Conservation (phyloP, 2,113 vertebrate genomes). For the Mustelus asterias region DNA sequence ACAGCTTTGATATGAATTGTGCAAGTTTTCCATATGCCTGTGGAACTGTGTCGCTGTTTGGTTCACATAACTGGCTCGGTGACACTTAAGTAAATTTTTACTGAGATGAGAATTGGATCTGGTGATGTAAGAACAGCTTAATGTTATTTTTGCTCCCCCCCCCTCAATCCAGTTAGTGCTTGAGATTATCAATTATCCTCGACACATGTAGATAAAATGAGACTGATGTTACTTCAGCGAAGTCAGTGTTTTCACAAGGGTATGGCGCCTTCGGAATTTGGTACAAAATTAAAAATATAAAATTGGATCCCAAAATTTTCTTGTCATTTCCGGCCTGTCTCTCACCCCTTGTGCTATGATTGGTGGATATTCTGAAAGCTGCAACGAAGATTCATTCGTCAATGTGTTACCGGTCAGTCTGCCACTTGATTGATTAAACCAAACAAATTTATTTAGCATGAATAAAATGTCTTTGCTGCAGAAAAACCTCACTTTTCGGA, state of each 20-base stretch:
- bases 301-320: background rate
- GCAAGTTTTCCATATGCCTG: background rate
- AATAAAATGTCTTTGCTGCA: background rate
- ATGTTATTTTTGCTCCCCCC: background rate
- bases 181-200: background rate
- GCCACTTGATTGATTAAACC: background rate
- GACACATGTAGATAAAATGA: background rate
- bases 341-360: background rate
- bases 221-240: background rate
- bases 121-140: background rate
- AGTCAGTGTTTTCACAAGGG: background rate
- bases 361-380: background rate
- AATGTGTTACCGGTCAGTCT: background rate
- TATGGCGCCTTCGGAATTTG: background rate
- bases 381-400: no score
- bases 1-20: background rate
- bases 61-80: background rate
- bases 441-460: background rate
- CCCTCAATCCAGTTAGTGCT: background rate
- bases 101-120: background rate
- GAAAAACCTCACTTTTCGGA: background rate
- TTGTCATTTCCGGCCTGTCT: slow-evolving; percentile 2
- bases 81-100: background rate
- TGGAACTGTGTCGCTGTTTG: background rate
- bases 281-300: background rate